Conservation (phyloP, 1,140 invertebrate species). For the Steinernema feltiae region DNA sequence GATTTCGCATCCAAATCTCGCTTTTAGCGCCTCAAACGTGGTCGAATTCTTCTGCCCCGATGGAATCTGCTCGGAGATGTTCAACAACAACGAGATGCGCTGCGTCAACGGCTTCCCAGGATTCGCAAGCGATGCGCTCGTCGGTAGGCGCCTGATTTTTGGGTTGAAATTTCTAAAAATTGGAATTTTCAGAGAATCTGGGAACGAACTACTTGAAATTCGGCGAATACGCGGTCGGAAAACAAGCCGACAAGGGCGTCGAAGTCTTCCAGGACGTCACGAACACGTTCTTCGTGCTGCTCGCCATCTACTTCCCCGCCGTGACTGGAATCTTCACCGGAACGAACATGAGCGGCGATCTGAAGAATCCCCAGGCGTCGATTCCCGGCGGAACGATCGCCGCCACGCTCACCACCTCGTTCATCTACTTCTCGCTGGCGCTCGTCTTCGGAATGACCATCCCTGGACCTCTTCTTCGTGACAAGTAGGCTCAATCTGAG, state of each 20-base stretch:
- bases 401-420: conserved; percentile 92
- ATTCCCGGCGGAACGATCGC: conserved; percentile 95
- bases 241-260: conserved; percentile 29
- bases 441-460: conserved; percentile 54
- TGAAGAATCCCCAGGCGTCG: conserved; percentile 93
- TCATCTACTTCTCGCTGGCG: conserved; percentile 66
- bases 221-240: conserved; percentile 31
- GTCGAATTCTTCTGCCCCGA: neutral
- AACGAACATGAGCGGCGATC: conserved; percentile 66
- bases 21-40: neutral
- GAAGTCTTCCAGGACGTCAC: conserved; percentile 71
- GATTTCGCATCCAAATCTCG: no score
- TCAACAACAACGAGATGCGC: neutral
- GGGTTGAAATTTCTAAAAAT: neutral
- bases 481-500: conserved; percentile 43
- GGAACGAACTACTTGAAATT: conserved; percentile 40
- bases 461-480: conserved; percentile 42
- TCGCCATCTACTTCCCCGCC: conserved; percentile 97
- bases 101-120: conserved; percentile 55
- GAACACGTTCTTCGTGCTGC: conserved; percentile 87
- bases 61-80: conserved; percentile 7
- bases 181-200: conserved; percentile 41
- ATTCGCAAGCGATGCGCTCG: conserved; percentile 42
- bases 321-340: conserved; percentile 90
- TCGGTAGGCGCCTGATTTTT: no score